phyloP scores from a whole-genome alignment of 1,140 invertebrate genomes.

The Drosophila varians region DNA sequence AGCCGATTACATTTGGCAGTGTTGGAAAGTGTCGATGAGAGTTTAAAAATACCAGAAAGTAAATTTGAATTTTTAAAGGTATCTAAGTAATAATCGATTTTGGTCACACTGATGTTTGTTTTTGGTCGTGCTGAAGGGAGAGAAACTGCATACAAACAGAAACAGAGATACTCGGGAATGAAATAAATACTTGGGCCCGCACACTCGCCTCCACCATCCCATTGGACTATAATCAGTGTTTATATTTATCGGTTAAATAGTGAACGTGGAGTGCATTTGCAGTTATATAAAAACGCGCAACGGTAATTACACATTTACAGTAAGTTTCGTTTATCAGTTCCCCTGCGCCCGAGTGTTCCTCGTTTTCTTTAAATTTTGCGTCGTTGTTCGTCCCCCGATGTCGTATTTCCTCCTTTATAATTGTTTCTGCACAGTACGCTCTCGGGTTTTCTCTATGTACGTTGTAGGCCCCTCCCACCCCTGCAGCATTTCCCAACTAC shows the following conservation, averaged over 20 bases:
- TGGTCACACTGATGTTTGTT: constrained; percentile 8
- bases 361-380: constrained; percentile 42
- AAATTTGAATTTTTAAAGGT: neutral
- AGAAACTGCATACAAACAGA: constrained; percentile 25
- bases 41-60: neutral
- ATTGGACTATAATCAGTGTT: constrained; percentile 6
- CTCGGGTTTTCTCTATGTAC: constrained; percentile 19
- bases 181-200: constrained; percentile 7
- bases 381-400: constrained; percentile 40
- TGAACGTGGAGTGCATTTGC: constrained; percentile 28
- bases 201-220: neutral
- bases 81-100: neutral
- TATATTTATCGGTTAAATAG: neutral
- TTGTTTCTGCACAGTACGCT: neutral
- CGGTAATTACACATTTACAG: constrained; percentile 68
- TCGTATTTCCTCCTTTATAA: constrained; percentile 16
- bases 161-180: constrained; percentile 5
- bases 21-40: no score
- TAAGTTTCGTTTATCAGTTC: constrained; percentile 65
- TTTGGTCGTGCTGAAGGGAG: neutral
- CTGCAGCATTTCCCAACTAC: constrained; percentile 28
- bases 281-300: constrained; percentile 57
- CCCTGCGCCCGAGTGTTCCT: no score
- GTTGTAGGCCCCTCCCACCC: constrained; percentile 24
- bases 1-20: no score